A percentile compares a stretch with the other conserved stretches of the same genome.
Conservation (phyloP, 1,140 invertebrate genomes). For the Leptinotarsa undecemlineata region DNA sequence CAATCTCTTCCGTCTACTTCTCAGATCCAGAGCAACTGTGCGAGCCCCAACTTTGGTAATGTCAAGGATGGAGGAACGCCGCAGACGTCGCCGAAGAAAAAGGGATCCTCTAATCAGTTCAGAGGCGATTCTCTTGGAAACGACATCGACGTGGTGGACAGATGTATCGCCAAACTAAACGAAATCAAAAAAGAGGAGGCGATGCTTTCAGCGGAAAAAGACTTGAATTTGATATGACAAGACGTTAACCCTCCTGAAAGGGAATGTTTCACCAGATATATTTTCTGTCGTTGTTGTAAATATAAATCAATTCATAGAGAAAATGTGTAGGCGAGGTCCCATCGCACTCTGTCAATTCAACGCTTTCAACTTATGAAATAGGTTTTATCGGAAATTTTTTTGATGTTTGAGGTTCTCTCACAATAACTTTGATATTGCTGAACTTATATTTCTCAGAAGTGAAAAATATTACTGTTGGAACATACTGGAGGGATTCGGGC, state of each 20-base stretch:
- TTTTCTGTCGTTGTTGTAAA: conserved; percentile 55
- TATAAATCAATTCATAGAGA: conserved; percentile 50
- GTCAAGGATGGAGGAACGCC: conserved; percentile 9
- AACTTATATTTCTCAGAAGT: too few relatives aligned
- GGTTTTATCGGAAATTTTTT: background rate
- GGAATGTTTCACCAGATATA: conserved; percentile 52
- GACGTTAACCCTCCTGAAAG: conserved; percentile 48
- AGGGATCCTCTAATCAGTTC: conserved; percentile 5
- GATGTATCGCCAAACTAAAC: conserved; percentile 30
- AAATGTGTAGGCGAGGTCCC: conserved; percentile 47
- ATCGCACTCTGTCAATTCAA: background rate
- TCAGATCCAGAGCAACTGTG: conserved; percentile 46
- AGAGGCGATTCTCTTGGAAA: background rate
- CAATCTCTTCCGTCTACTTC: conserved; percentile 51
- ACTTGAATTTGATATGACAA: conserved; percentile 48
- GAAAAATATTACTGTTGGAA: background rate
- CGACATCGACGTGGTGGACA: conserved; percentile 30
- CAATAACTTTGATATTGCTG: too few relatives aligned
- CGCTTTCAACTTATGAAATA: background rate
- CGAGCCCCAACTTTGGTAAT: conserved; percentile 34
- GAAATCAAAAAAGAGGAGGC: conserved; percentile 35
- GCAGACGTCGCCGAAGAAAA: conserved; percentile 25
- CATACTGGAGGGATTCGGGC: background rate
- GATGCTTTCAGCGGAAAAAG: conserved; percentile 33
- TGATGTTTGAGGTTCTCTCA: too few relatives aligned